Base-by-base conservation (phyloP, 2,113 vertebrate species). In the Stercorarius parasiticus region DNA sequence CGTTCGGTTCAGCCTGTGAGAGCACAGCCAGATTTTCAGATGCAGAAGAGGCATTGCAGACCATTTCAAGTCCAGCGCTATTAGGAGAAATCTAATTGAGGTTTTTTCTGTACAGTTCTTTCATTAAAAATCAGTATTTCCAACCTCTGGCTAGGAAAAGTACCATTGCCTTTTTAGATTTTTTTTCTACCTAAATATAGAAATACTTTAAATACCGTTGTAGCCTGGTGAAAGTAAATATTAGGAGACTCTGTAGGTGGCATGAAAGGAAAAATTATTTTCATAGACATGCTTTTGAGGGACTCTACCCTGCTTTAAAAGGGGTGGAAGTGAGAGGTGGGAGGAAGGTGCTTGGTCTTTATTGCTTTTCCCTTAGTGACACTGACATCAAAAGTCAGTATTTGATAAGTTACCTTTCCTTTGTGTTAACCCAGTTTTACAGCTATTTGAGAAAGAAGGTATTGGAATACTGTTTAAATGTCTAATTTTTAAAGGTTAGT, bases 241-340 rank as follows among this genome's bases (percentile, higher is more conserved):
- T 82, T 96, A 83, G 59, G 86, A 89, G 59, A 67, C 59, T 78
- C 92, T 81, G 78, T 93, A 85, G 61, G 69, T 81, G 59, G 64
- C 55, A 64, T 66, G 47, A 88, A 91, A 82, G 55, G 69, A 88
- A 83, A 91, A 67, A 71, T 5, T 2, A 17, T 92, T 96, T 79
- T 89, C 55, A 34, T n/a, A 91, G 52, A 34, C 18, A 8, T 84
- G 86, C 72, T 55, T 92, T 86, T 84, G 64, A 92, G 80, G n/a
- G 40, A 42, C 50, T 92, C 13, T 96, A 38, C 55, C n/a, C 32
- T 91, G 29, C 59, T 74, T 82, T 88, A 55, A 58, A 81, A 58
- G n/a, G 12, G 42, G 2, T 32, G 25, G 25, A 67, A 81, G 50
- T 40, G 34, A 84, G 67, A 90, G 64, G 59, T 2, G 4, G 79